phyloP scores from a whole-genome alignment of 1,140 invertebrate genomes.

The Drosophila pallidifrons region DNA sequence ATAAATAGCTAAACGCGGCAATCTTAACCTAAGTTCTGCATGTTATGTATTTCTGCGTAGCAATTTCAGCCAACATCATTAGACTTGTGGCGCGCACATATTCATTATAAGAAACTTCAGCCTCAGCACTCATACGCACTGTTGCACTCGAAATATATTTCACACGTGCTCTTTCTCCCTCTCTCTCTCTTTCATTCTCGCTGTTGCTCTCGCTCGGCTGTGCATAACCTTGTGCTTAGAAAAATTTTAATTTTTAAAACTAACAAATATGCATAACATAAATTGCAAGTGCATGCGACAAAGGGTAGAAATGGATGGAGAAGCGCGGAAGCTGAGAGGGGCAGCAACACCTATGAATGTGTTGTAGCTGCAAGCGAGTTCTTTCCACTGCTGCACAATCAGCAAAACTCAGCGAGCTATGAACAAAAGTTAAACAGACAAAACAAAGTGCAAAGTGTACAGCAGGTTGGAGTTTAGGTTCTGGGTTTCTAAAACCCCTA shows the following conservation, averaged over 20 bases:
- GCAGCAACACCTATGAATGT: slow-evolving; percentile 30
- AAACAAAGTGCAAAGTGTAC: slow-evolving; percentile 71
- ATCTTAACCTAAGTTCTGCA: not conserved
- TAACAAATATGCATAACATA: slow-evolving; percentile 63
- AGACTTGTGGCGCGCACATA: slow-evolving; percentile 1
- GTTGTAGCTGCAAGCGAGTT: slow-evolving; percentile 14
- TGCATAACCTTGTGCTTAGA: slow-evolving; percentile 7
- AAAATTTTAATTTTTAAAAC: slow-evolving; percentile 67
- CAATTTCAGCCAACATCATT: slow-evolving; percentile 12
- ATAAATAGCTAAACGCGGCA: no score
- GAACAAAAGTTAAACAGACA: slow-evolving; percentile 80
- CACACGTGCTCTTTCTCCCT: not conserved
- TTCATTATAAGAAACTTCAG: slow-evolving; percentile 13
- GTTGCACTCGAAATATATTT: slow-evolving; percentile 50
- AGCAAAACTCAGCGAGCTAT: slow-evolving; percentile 73
- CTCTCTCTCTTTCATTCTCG: not conserved
- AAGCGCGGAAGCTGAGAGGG: slow-evolving; percentile 7
- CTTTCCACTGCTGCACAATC: slow-evolving; percentile 63
- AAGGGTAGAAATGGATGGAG: not conserved
- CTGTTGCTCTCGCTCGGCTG: not conserved
- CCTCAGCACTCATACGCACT: slow-evolving; percentile 49
- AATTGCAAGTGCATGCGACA: slow-evolving; percentile 45
- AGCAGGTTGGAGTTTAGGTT: not conserved
- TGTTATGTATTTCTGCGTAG: not conserved
- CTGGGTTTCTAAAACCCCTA: not conserved